Conservation (phyloP, 2,888 invertebrate genomes). For the Lepidocyrtinus sp. region DNA sequence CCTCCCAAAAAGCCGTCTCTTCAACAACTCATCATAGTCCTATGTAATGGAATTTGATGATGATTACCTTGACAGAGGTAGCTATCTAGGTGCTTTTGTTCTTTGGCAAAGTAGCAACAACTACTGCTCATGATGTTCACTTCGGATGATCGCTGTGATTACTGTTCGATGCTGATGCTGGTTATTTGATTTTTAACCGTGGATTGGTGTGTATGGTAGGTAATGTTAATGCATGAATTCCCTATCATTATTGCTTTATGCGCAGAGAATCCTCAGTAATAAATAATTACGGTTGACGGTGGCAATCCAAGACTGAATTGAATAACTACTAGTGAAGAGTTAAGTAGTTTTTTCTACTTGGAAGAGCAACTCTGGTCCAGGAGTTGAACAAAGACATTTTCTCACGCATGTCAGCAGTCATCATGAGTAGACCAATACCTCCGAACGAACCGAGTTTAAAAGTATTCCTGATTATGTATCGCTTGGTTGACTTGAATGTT, state of each 20-base stretch:
- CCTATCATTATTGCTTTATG: constrained; percentile 3
- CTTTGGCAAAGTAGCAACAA: background rate
- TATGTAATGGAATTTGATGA: constrained; percentile 60
- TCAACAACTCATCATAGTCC: constrained; percentile 60
- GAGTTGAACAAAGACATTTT: too few relatives aligned
- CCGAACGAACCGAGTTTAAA: too few relatives aligned
- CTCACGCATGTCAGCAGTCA: too few relatives aligned
- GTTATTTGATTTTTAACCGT: background rate
- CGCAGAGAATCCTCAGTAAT: constrained; percentile 1
- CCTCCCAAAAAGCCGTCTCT: constrained; percentile 62
- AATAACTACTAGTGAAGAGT: too few relatives aligned
- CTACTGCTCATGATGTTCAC: background rate
- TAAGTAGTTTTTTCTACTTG: too few relatives aligned
- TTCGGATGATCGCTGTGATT: background rate
- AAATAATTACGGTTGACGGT: constrained; percentile 47
- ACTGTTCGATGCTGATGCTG: too few relatives aligned
- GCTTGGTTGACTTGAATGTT: too few relatives aligned
- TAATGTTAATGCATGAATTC: background rate
- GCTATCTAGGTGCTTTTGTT: constrained; percentile 26
- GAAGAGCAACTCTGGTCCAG: too few relatives aligned
- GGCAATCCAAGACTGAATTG: constrained; percentile 17
- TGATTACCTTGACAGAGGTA: constrained; percentile 61
- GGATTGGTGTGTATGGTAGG: background rate
- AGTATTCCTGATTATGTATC: too few relatives aligned
- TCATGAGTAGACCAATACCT: too few relatives aligned